Evolutionary conservation across 2,888 invertebrate species (phyloP).

Genomic region (Tryphoninae sp.): DNA sequence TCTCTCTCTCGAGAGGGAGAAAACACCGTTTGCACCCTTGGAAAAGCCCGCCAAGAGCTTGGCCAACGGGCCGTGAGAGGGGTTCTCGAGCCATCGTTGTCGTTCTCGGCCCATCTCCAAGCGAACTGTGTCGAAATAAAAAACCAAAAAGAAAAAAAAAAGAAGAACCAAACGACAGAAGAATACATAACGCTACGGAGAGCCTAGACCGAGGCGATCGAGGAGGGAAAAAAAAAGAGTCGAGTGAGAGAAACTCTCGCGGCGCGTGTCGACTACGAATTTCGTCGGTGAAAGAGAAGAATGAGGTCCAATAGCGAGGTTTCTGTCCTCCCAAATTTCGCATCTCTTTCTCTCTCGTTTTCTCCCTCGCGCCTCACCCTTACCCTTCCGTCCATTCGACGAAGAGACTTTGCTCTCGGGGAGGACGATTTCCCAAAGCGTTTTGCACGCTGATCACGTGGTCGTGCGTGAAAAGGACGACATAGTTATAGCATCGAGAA

Average conservation of each 20-base stretch:
- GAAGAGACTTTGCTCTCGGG: slow-evolving; percentile 29
- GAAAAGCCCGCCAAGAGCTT: background rate
- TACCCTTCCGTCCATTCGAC: slow-evolving; percentile 18
- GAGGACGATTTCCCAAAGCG: slow-evolving; percentile 10
- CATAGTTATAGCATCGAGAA: background rate
- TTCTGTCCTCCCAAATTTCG: background rate
- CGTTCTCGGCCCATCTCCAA: background rate
- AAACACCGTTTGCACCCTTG: slow-evolving; percentile 3
- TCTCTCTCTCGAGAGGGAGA: background rate
- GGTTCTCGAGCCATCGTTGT: slow-evolving; percentile 8
- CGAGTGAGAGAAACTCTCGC: slow-evolving; percentile 5
- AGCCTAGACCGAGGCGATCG: background rate
- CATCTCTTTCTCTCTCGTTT: slow-evolving; percentile 19
- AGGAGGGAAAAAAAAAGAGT: slow-evolving; percentile 39
- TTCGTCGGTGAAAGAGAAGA: slow-evolving; percentile 22
- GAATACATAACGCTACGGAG: slow-evolving; percentile 1
- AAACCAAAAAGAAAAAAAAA: background rate
- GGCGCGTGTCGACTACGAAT: slow-evolving; percentile 61
- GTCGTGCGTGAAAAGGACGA: slow-evolving; percentile 47
- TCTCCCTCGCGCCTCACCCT: background rate
- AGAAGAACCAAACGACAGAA: background rate
- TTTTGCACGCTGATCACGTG: slow-evolving; percentile 53
- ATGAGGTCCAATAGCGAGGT: slow-evolving; percentile 38
- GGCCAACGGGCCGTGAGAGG: slow-evolving; percentile 5
- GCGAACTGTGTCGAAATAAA: background rate